Evolutionary conservation across 2,797 vertebrate genomes (phyloP).

Genomic region (Phalanger gymnotis): DNA sequence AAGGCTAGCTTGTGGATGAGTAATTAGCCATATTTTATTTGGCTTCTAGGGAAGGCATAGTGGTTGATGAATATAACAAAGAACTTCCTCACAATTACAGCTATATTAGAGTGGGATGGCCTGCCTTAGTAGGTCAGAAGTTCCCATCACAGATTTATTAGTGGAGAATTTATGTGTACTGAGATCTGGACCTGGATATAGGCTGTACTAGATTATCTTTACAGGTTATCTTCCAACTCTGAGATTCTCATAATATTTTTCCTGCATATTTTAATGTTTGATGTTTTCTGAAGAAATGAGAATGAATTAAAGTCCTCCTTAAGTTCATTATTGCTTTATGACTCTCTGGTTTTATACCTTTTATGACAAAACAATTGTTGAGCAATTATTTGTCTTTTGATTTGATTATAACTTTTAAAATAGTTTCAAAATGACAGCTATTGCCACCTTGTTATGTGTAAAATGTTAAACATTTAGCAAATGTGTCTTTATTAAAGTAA

Average conservation of each 20-base stretch:
- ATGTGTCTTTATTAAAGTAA: conserved; percentile 10
- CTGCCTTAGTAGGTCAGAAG: neutral
- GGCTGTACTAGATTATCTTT: neutral
- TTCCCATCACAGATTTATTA: neutral
- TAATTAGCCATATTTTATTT: neutral
- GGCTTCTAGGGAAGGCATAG: neutral
- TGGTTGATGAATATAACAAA: neutral
- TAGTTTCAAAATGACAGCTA: neutral
- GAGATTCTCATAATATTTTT: neutral
- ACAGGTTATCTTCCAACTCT: neutral
- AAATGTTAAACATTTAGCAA: conserved; percentile 41
- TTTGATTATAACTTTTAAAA: conserved; percentile 31
- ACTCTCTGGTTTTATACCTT: neutral
- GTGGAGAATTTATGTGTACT: neutral
- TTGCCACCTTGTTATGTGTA: conserved; percentile 14
- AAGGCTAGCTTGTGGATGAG: neutral
- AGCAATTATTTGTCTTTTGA: conserved; percentile 17
- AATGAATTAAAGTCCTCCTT: conserved; percentile 24
- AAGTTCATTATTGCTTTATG: conserved; percentile 20
- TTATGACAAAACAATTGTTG: conserved; percentile 22
- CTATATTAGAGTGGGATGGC: neutral
- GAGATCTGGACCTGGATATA: neutral
- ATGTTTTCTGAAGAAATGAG: neutral
- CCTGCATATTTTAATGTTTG: neutral
- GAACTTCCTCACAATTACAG: neutral